phyloP scores from a whole-genome alignment of 2,888 invertebrate genomes.

The Timema podura region DNA sequence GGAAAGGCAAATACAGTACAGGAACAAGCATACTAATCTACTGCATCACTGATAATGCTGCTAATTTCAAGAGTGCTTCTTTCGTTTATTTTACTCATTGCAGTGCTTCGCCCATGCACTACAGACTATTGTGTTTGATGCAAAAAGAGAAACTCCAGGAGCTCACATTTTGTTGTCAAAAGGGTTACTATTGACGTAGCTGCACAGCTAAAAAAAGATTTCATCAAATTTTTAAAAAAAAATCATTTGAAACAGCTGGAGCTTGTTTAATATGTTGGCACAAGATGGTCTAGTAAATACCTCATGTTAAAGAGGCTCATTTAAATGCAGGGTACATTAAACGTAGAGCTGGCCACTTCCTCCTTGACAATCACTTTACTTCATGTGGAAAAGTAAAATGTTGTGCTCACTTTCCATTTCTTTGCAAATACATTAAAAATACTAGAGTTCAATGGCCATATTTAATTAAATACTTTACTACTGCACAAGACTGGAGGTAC shows the following conservation, averaged over 20 bases:
- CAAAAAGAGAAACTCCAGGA: conserved; percentile 10
- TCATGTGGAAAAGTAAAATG: too few species aligned
- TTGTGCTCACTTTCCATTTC: too few species aligned
- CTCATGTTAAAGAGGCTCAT: conserved; percentile 12
- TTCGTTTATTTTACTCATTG: background rate
- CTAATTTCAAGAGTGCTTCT: conserved; percentile 7
- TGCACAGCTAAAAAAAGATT: conserved; percentile 10
- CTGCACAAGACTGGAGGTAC: conserved; percentile 7
- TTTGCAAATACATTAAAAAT: too few species aligned
- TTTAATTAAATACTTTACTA: too few species aligned
- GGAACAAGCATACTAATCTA: background rate
- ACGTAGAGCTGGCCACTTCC: background rate
- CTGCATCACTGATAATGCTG: background rate
- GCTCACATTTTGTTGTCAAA: background rate
- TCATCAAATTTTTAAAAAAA: conserved; percentile 1
- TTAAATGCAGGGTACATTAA: background rate
- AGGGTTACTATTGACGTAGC: conserved; percentile 12
- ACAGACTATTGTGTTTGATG: background rate
- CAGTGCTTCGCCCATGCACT: conserved; percentile 10
- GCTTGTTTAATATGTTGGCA: conserved; percentile 12
- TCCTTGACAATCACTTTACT: too few species aligned
- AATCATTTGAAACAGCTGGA: background rate
- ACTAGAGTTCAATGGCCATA: too few species aligned
- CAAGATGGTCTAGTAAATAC: conserved; percentile 10
- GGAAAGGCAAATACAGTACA: background rate